Evolutionary conservation across 2,888 invertebrate genomes (phyloP).

Genomic region (Polydrusus pterygomalis): DNA sequence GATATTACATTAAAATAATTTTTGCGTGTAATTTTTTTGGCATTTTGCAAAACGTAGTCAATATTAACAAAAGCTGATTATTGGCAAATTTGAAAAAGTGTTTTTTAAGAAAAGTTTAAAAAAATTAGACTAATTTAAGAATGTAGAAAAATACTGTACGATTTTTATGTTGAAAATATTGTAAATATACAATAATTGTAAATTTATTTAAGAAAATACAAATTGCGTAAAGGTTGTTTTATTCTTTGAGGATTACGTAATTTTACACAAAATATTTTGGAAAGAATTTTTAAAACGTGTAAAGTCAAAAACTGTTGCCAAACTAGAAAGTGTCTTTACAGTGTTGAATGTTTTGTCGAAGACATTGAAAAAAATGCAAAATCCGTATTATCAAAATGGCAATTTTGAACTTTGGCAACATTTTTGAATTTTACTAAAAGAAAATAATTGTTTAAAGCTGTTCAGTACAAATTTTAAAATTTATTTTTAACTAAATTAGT

Average conservation of each 20-base stretch:
- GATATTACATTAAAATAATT: slow-evolving; percentile 37
- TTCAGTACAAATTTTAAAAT: slow-evolving; percentile 52
- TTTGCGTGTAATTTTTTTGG: slow-evolving; percentile 33
- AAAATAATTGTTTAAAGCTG: slow-evolving; percentile 43
- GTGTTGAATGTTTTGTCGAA: slow-evolving; percentile 1
- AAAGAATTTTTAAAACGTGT: slow-evolving; percentile 34
- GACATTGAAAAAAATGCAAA: background rate
- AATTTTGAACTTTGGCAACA: slow-evolving; percentile 23
- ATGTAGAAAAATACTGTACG: slow-evolving; percentile 55
- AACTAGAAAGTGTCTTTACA: background rate
- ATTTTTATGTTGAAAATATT: slow-evolving; percentile 69
- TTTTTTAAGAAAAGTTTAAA: slow-evolving; percentile 44
- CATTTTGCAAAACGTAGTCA: slow-evolving; percentile 45
- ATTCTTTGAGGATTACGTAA: slow-evolving; percentile 43
- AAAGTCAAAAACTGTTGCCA: slow-evolving; percentile 21
- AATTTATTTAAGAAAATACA: slow-evolving; percentile 69
- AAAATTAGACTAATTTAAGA: slow-evolving; percentile 45
- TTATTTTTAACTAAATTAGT: slow-evolving; percentile 52
- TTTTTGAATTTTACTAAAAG: slow-evolving; percentile 13
- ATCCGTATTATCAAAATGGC: background rate
- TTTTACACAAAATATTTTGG: slow-evolving; percentile 37
- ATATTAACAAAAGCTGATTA: slow-evolving; percentile 63
- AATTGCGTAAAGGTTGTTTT: slow-evolving; percentile 57
- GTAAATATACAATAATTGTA: slow-evolving; percentile 71
- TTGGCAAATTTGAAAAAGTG: slow-evolving; percentile 68